A percentile compares a stretch with the other conserved stretches of the same genome.
Evolutionary conservation across 2,113 vertebrate species (phyloP).

Genomic region (Raphicerus campestris): DNA sequence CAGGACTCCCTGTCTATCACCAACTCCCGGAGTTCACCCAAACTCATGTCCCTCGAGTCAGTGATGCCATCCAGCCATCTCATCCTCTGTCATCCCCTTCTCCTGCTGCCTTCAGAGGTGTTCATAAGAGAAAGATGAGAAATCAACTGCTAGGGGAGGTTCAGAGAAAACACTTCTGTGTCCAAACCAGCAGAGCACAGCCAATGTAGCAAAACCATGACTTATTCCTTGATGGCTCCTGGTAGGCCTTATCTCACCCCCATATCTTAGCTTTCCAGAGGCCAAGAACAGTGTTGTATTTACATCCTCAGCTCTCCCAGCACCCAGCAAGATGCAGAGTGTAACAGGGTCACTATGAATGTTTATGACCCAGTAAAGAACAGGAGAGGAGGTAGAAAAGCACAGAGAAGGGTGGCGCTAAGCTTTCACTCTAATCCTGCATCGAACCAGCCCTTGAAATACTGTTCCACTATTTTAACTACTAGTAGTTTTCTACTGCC

Average conservation of each 20-base stretch:
- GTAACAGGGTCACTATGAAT: background rate
- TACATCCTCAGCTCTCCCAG: background rate
- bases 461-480: background rate
- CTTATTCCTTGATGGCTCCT: background rate
- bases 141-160: background rate
- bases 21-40: background rate
- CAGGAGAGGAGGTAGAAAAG: background rate
- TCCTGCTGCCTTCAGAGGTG: background rate
- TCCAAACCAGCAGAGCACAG: background rate
- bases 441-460: background rate
- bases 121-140: background rate
- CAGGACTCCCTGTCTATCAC: background rate
- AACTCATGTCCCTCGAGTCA: background rate
- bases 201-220: background rate
- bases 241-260: background rate
- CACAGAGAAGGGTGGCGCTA: background rate
- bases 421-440: background rate
- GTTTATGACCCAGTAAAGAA: background rate
- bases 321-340: background rate
- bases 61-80: background rate
- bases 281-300: background rate
- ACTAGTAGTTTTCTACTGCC: background rate
- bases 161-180: background rate
- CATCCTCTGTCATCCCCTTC: background rate
- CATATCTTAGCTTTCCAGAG: background rate